Evolutionary conservation across 2,797 vertebrate species (phyloP), one percentile per base, ranked within the genome.

Genomic region (Florisuga fusca): DNA sequence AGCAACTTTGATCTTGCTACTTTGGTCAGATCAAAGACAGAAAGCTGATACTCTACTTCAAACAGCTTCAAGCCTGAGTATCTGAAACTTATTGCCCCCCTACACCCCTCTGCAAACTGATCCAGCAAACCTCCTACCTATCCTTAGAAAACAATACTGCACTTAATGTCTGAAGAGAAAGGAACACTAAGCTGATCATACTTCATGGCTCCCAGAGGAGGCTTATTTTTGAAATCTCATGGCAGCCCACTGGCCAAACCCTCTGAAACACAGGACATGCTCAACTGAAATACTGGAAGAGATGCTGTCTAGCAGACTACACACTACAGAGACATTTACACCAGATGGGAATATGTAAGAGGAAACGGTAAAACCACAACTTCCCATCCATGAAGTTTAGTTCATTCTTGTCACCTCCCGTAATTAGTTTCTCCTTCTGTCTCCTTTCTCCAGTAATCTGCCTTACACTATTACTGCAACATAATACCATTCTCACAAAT

Each of bases 371-470:
- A 75, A 31, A 89, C 87, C 79, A 51, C 41, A 66, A 93, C 93
- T 96, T 97, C 96, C 93, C 95, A 96, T 36, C 59, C 73, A 81
- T 33, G 46, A 69, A 84, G 86, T 62, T 80, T 64, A 81, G 51
- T 58, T 84, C 1, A 0, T 64, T 88, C 38, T 73, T 55, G 72
- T 83, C 34, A 53, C 31, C 25, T 76, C 25, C 36, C 5, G 2
- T 25, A 61, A 58, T 15, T 46, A 25, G 41, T 58, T 72, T 80
- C 59, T 89, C 67, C 31, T 67, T 83, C 46, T 68, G 64, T 21
- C 27, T 41, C 38, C 38, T 41, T 41, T 41, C 27, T 88, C 31
- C 59, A 77, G 59, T 29, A 57, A 72, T 26, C 66, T 53, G 41
- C 23, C 7, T 78, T 72, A 63, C 20, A 34, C n/a, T 58, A 17